Conservation (phyloP, 37 sponge, comb jelly and placozoan species). For the Geodia barretti region DNA sequence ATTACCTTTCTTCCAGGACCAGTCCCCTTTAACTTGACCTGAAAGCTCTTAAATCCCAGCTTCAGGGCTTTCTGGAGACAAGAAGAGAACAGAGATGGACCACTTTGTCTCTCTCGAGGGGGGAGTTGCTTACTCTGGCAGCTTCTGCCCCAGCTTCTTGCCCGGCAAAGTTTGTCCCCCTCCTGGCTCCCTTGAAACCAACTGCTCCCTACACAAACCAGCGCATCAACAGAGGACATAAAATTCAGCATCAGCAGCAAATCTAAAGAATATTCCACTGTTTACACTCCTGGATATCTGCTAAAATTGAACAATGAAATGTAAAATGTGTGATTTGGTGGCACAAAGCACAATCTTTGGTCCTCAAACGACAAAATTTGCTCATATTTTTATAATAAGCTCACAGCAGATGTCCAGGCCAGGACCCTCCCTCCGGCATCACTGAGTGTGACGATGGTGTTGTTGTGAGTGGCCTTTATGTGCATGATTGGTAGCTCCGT, state of each 20-base stretch:
- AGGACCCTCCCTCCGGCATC: constrained; percentile 66
- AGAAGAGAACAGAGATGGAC: not conserved
- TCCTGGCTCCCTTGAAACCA: constrained; percentile 71
- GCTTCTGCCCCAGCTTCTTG: constrained; percentile 73
- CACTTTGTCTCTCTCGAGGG: not conserved
- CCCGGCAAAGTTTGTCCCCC: constrained; percentile 84
- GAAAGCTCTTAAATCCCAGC: constrained; percentile 43
- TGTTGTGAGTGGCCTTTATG: constrained; percentile 72
- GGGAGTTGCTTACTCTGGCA: constrained; percentile 38
- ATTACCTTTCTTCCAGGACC: constrained; percentile 79
- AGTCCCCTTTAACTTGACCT: constrained; percentile 67
- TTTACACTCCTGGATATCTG: too few relatives aligned
- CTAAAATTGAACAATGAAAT: too few relatives aligned
- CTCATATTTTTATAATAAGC: not conserved
- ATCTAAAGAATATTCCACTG: too few relatives aligned
- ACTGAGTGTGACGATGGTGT: constrained; percentile 78
- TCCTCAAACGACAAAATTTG: too few relatives aligned
- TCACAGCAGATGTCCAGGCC: constrained; percentile 81
- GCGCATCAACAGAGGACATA: not conserved
- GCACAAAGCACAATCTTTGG: too few relatives aligned
- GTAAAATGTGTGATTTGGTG: too few relatives aligned
- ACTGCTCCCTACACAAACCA: constrained; percentile 51
- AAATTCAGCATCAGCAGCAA: too few relatives aligned
- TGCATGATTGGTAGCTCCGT: constrained; percentile 75
- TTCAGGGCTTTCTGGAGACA: constrained; percentile 42